phyloP scores from a whole-genome alignment of 2,113 vertebrate species.

The Ictalurus furcatus region DNA sequence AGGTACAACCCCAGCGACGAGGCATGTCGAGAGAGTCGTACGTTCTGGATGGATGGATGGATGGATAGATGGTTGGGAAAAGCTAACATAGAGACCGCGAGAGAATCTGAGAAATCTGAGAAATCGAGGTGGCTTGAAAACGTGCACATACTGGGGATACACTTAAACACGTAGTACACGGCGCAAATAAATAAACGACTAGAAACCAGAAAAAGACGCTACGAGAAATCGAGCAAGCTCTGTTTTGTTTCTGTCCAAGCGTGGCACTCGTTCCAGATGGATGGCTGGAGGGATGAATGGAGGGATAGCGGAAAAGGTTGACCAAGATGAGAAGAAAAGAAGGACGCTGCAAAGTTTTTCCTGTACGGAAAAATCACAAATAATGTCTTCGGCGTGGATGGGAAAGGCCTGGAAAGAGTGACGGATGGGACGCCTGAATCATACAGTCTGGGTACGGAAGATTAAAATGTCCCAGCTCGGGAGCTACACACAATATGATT shows the following conservation, averaged over 20 bases:
- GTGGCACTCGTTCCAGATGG: constrained; percentile 5
- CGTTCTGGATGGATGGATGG: neutral
- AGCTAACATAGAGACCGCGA: neutral
- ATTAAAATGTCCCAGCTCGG: constrained; percentile 21
- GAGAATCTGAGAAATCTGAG: neutral
- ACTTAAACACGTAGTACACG: neutral
- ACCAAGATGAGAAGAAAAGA: neutral
- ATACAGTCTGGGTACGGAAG: constrained; percentile 43
- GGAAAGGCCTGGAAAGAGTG: constrained; percentile 73
- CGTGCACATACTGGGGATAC: neutral
- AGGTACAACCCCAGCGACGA: neutral
- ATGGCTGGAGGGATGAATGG: constrained; percentile 45
- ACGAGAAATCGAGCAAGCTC: neutral
- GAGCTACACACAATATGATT: constrained; percentile 18
- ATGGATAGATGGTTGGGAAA: neutral
- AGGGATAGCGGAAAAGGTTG: constrained; percentile 38
- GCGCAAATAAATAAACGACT: neutral
- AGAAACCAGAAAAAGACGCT: neutral
- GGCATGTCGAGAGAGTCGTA: neutral
- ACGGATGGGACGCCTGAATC: constrained; percentile 69
- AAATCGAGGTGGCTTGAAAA: neutral
- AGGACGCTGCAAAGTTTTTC: constrained; percentile 64
- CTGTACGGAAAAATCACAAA: constrained; percentile 66
- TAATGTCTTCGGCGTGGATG: constrained; percentile 42
- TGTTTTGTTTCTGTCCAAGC: constrained; percentile 5